Conservation (phyloP, 2,113 vertebrate species). For the Malurus cyaneus region DNA sequence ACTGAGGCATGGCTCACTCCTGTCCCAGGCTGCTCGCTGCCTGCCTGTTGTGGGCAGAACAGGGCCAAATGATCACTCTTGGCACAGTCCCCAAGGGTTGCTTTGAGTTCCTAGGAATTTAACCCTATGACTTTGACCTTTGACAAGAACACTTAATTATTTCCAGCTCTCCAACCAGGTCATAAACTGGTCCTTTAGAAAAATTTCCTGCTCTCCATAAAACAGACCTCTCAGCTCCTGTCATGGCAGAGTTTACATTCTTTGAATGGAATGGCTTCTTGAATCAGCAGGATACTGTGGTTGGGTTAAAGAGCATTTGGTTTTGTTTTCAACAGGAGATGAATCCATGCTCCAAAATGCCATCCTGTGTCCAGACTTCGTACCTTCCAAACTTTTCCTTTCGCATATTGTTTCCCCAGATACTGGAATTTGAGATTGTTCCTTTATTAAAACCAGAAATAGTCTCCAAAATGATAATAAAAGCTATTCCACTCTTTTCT, state of each 20-base stretch:
- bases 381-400: neutral
- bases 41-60: neutral
- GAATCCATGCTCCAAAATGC: neutral
- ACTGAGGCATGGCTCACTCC: neutral
- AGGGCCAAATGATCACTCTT: neutral
- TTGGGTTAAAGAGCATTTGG: conserved; percentile 1
- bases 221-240: neutral
- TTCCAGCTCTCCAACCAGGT: conserved; percentile 56
- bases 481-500: neutral
- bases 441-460: neutral
- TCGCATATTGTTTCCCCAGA: neutral
- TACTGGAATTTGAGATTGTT: neutral
- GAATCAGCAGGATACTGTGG: neutral
- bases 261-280: conserved; percentile 4
- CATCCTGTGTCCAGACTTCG: neutral
- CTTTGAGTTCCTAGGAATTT: conserved; percentile 60
- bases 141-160: conserved; percentile 65
- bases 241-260: conserved; percentile 34
- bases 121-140: conserved; percentile 64
- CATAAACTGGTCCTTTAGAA: conserved; percentile 15
- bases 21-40: neutral
- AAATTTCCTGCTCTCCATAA: conserved; percentile 42
- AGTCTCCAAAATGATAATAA: neutral
- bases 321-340: neutral
- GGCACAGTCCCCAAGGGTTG: neutral